Percentiles rank a stretch among this genome's conserved stretches.
phyloP scores from a whole-genome alignment of 2,888 invertebrate species.

The Alloscopus bannaensis region DNA sequence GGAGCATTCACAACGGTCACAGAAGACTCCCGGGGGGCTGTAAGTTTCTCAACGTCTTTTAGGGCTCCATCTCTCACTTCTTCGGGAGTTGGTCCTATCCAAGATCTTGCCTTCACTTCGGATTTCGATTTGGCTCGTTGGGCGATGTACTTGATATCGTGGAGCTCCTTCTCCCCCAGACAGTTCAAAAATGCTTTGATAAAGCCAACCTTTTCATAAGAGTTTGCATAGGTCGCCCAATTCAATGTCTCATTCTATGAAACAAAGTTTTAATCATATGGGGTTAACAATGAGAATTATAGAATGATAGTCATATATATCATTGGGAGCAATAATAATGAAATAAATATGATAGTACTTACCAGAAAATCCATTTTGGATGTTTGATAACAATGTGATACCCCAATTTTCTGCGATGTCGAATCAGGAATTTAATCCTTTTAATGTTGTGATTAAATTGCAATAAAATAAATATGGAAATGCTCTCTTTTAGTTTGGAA shows the following conservation, averaged over 20 bases:
- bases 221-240: conserved; percentile 6
- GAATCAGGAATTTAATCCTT: too few species aligned
- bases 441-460: too few species aligned
- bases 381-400: too few species aligned
- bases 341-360: too few species aligned
- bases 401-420: too few species aligned
- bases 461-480: too few species aligned
- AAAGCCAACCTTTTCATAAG: conserved; percentile 14
- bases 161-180: neutral
- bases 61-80: neutral
- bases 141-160: neutral
- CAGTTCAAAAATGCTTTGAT: conserved; percentile 5
- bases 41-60: neutral
- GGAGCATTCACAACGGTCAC: neutral
- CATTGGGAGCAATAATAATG: too few species aligned
- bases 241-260: neutral
- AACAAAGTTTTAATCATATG: too few species aligned
- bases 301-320: too few species aligned
- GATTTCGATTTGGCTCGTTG: neutral
- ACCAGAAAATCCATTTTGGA: too few species aligned
- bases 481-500: too few species aligned
- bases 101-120: neutral
- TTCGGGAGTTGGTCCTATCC: conserved; percentile 1
- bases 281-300: too few species aligned
- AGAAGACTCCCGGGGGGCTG: neutral